Conservation (phyloP, 2,888 invertebrate species). For the Pogonocherus hispidulus region DNA sequence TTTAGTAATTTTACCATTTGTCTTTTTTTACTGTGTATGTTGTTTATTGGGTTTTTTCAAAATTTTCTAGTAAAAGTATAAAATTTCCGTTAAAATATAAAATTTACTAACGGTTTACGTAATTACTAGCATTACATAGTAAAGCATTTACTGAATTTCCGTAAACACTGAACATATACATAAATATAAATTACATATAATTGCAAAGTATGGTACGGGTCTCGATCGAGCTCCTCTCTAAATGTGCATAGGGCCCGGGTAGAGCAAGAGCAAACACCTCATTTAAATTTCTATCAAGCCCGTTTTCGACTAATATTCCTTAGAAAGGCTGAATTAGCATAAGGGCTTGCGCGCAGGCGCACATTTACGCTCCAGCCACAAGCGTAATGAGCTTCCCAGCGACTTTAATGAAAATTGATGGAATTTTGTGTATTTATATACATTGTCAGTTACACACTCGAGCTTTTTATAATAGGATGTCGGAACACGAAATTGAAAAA, state of each 20-base stretch:
- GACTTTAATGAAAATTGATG: slow-evolving; percentile 31
- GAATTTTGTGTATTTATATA: slow-evolving; percentile 27
- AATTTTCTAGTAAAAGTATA: no score
- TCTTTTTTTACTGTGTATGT: no score
- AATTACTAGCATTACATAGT: no score
- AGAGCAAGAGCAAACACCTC: slow-evolving; percentile 14
- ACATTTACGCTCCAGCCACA: slow-evolving; percentile 15
- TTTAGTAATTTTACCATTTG: no score
- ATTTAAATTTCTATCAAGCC: slow-evolving; percentile 27
- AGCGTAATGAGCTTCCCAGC: slow-evolving; percentile 15
- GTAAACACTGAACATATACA: no score
- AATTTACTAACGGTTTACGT: no score
- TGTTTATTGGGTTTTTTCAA: no score
- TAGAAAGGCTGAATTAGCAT: slow-evolving; percentile 20
- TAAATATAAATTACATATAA: no score
- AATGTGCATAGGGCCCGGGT: slow-evolving; percentile 2
- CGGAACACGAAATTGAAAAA: slow-evolving; percentile 20
- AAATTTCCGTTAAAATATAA: no score
- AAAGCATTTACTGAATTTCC: no score
- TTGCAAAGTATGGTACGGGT: background rate
- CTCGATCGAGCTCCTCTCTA: background rate
- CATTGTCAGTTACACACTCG: slow-evolving; percentile 29
- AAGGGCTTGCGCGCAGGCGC: slow-evolving; percentile 11
- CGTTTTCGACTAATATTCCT: slow-evolving; percentile 17
- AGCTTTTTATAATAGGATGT: slow-evolving; percentile 20